Percentiles rank a stretch among this genome's conserved stretches.
phyloP scores from a whole-genome alignment of 2,888 invertebrate species.

The Gymnosoma rotundatum region DNA sequence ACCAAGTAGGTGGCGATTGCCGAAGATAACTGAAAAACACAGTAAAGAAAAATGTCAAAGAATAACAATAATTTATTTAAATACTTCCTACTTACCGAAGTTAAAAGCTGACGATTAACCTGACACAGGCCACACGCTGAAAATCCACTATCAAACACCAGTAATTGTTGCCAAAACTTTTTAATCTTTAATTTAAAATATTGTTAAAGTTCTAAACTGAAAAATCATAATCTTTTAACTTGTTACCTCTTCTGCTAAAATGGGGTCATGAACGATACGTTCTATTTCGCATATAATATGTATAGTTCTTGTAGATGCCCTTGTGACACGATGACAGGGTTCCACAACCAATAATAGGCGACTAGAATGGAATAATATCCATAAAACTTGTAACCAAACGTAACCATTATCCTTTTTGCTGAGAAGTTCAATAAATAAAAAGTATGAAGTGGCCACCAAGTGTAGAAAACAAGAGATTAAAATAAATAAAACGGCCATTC shows the following conservation, averaged over 20 bases:
- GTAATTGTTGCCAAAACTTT: conserved; percentile 81
- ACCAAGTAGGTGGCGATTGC: conserved; percentile 84
- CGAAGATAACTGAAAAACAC: conserved; percentile 82
- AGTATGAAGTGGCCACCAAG: conserved; percentile 84
- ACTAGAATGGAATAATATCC: conserved; percentile 83
- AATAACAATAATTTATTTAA: not conserved
- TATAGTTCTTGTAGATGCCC: conserved; percentile 82
- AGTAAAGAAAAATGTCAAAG: conserved; percentile 45
- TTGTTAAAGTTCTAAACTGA: not conserved
- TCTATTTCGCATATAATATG: conserved; percentile 83
- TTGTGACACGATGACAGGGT: conserved; percentile 83
- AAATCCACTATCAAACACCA: conserved; percentile 81
- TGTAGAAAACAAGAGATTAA: conserved; percentile 84
- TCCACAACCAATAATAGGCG: conserved; percentile 84
- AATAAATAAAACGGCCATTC: conserved; percentile 82
- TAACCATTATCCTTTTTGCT: conserved; percentile 82
- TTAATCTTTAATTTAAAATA: conserved; percentile 73
- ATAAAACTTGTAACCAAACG: conserved; percentile 82
- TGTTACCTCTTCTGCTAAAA: conserved; percentile 79
- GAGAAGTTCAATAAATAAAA: conserved; percentile 83
- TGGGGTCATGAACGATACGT: conserved; percentile 76
- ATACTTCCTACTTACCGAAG: conserved; percentile 82
- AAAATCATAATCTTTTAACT: not conserved
- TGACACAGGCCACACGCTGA: conserved; percentile 84
- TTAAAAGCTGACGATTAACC: conserved; percentile 83